phyloP scores from a whole-genome alignment of 30 jellyfish, hydroid and myxozoan species.

The Mastigias papua region DNA sequence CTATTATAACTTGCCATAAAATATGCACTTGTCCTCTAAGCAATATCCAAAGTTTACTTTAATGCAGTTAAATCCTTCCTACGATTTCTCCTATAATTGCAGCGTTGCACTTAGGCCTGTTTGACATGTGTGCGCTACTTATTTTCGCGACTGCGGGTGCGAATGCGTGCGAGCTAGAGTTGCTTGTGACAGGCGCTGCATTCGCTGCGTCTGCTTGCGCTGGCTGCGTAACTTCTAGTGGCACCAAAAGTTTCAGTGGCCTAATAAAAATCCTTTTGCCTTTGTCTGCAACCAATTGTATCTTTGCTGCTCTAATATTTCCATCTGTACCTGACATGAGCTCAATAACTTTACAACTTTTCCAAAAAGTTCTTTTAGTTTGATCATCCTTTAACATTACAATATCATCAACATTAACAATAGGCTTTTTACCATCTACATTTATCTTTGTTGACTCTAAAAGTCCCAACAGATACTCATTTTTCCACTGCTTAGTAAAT shows the following conservation, averaged over 20 bases:
- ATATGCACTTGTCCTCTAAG: not conserved
- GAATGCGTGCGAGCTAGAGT: not conserved
- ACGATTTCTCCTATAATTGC: not conserved
- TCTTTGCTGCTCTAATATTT: constrained; percentile 53
- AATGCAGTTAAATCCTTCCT: not conserved
- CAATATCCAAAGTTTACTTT: not conserved
- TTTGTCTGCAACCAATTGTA: constrained; percentile 21
- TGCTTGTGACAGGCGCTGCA: not conserved
- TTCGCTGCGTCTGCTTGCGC: not conserved
- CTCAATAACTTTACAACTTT: constrained; percentile 9
- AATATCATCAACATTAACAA: constrained; percentile 10
- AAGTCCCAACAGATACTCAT: constrained; percentile 40
- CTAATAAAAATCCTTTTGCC: not conserved
- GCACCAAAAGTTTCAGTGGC: constrained; percentile 15
- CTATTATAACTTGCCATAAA: not conserved
- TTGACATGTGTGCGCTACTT: not conserved
- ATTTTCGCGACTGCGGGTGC: not conserved
- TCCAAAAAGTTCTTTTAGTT: constrained; percentile 56
- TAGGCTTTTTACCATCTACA: constrained; percentile 13
- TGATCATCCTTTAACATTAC: constrained; percentile 29
- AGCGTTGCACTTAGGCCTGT: not conserved
- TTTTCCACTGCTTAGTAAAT: constrained; percentile 48
- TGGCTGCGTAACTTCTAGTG: constrained; percentile 31
- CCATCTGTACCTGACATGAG: constrained; percentile 59
- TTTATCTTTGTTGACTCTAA: not conserved